Base-by-base conservation (phyloP, 2,113 vertebrate species). In the Microcebus jonahi region DNA sequence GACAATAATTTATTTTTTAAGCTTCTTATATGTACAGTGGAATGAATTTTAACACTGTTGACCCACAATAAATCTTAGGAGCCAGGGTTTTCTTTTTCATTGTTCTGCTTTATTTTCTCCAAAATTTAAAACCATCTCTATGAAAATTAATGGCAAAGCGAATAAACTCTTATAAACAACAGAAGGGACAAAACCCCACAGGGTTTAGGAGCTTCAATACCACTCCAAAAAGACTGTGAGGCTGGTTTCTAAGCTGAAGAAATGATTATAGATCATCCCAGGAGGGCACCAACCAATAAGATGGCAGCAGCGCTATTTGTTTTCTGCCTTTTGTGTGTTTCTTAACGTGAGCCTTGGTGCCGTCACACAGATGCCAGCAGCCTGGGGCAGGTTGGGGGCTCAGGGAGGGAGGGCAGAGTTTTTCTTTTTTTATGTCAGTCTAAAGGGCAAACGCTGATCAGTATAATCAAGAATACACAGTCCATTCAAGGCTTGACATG, bases 1-100 rank as follows among this genome's bases (percentile, higher is more conserved):
- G 95, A 96, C 57, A 23, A 82, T 95, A 97, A 96, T 98, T 98
- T 96, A 92, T 68, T 63, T 25, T 93, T 93, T 73, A 88, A 95
- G 53, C 31, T 91, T 97, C 86, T 93, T 92, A 94, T 39, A 91
- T 23, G 85, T 39, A 86, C 91, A 97, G 86, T 2, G 53, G 67
- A 63, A 71, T 80, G 73, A 93, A 94, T 87, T 91, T 92, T 65
- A 90, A 59, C 86, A 91, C 39, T 36, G 77, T 29, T 97, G 97
- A 98, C 93, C 95, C 71, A 80, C 67, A 90, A 98, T 97, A 96
- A 96, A 98, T 98, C 95, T 97, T 15, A 70, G 0, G 8, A 70
- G 70, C 48, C 17, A 82, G 81, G 93, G 70, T 45, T 5, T 57
- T 96, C 17, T 55, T 61, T 93, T 80, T 80, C 34, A 59, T 81